These are phyloP conservation scores for Seriola dumerili DNA, from an alignment of 2,113 vertebrate species.

Conservation along the genomic window DNA sequence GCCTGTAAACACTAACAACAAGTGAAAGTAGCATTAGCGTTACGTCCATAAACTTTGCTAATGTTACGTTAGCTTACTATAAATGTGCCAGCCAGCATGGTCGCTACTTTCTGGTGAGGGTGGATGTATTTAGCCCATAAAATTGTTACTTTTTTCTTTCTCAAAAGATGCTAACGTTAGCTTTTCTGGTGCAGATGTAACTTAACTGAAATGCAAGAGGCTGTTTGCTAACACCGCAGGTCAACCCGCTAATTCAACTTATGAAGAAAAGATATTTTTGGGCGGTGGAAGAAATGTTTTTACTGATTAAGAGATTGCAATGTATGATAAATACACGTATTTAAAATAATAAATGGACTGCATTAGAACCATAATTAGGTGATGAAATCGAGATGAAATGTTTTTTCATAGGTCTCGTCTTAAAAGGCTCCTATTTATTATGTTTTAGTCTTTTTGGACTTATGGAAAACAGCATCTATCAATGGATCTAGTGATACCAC, in stretches of 20 bases:
- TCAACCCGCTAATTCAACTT: not conserved
- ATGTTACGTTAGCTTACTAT: too few relatives aligned
- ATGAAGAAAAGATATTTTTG: too few relatives aligned
- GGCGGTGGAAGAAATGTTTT: not conserved
- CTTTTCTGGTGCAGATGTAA: not conserved
- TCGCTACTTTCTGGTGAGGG: not conserved
- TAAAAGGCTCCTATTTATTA: not conserved
- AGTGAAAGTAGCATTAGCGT: not conserved
- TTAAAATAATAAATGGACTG: too few relatives aligned
- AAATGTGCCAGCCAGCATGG: not conserved
- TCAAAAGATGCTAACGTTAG: not conserved
- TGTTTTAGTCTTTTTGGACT: not conserved
- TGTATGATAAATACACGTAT: not conserved
- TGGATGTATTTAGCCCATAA: not conserved
- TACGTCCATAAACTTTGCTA: not conserved
- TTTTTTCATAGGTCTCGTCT: not conserved
- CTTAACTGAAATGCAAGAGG: too few relatives aligned
- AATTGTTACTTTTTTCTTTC: not conserved
- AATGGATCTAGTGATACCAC: not conserved
- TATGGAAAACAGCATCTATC: not conserved
- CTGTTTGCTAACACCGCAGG: not conserved
- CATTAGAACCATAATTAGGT: too few relatives aligned
- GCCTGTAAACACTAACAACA: too few relatives aligned
- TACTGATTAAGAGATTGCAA: not conserved
- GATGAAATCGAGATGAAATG: not conserved